phyloP scores from a whole-genome alignment of 1,140 invertebrate species.

The Drosophila sturtevanti region DNA sequence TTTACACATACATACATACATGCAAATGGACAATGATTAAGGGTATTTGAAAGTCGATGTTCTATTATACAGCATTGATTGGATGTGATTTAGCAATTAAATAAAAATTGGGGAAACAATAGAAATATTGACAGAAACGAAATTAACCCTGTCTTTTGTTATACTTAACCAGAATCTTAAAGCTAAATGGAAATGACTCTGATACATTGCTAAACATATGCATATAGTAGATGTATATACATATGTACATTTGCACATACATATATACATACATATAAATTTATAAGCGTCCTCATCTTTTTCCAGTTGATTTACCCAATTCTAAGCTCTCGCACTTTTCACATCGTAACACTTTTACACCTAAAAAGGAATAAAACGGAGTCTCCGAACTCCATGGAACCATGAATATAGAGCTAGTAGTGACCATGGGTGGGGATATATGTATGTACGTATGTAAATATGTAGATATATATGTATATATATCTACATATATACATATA shows the following conservation, averaged over 20 bases:
- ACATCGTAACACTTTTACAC: constrained; percentile 78
- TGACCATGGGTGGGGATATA: background rate
- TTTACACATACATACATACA: no score
- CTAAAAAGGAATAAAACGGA: constrained; percentile 48
- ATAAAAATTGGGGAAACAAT: no score
- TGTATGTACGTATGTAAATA: background rate
- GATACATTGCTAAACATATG: background rate
- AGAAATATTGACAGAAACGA: no score
- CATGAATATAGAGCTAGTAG: constrained; percentile 16
- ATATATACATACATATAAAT: background rate
- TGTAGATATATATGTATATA: background rate
- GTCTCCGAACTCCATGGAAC: constrained; percentile 20
- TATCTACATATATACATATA: background rate
- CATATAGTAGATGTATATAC: no score
- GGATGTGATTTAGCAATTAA: no score
- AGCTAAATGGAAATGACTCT: background rate
- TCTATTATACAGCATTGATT: no score
- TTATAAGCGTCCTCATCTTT: constrained; percentile 3
- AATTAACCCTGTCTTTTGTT: no score
- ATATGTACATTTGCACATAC: background rate
- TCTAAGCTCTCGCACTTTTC: constrained; percentile 69
- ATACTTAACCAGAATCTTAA: background rate
- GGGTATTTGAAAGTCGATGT: no score
- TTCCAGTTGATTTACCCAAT: constrained; percentile 69
- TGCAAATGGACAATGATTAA: no score